These are phyloP conservation scores for Gallinago nigripennis DNA, from an alignment of 2,797 vertebrate genomes.

Conservation along the genomic window DNA sequence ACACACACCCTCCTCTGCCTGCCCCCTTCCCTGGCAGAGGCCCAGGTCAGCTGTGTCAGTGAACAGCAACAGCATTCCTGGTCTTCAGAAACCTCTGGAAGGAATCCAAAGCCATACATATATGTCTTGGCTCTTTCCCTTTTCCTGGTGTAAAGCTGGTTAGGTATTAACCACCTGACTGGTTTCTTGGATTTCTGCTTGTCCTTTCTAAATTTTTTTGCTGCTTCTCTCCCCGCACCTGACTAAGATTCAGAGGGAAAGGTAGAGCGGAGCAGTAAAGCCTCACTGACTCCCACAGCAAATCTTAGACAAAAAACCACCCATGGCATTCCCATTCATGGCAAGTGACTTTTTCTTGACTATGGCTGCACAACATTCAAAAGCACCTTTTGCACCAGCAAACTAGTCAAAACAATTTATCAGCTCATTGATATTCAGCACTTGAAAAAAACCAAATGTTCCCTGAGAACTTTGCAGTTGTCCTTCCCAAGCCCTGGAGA, in stretches of 20 bases:
- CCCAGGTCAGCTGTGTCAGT: constrained; percentile 60
- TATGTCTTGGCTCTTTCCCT: neutral
- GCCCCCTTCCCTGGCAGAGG: neutral
- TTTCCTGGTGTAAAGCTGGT: neutral
- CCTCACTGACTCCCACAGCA: neutral
- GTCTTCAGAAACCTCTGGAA: constrained; percentile 56
- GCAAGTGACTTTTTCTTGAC: constrained; percentile 15
- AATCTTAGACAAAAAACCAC: neutral
- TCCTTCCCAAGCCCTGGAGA: neutral
- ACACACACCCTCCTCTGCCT: neutral
- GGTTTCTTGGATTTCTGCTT: neutral
- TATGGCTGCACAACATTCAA: neutral
- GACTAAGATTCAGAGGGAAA: neutral
- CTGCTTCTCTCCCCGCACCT: neutral
- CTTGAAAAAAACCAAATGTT: neutral
- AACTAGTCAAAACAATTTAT: constrained; percentile 12
- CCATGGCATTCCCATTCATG: neutral
- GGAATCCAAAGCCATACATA: neutral
- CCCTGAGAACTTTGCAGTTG: neutral
- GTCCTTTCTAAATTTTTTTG: neutral
- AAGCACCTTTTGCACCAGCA: neutral
- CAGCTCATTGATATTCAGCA: neutral
- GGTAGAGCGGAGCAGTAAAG: neutral
- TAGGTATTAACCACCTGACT: neutral
- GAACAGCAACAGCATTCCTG: constrained; percentile 47